A percentile compares a stretch with the other conserved stretches of the same genome.
These are phyloP conservation scores for Australoheros facetus DNA, from an alignment of 2,797 vertebrate species.

Conservation along the genomic window DNA sequence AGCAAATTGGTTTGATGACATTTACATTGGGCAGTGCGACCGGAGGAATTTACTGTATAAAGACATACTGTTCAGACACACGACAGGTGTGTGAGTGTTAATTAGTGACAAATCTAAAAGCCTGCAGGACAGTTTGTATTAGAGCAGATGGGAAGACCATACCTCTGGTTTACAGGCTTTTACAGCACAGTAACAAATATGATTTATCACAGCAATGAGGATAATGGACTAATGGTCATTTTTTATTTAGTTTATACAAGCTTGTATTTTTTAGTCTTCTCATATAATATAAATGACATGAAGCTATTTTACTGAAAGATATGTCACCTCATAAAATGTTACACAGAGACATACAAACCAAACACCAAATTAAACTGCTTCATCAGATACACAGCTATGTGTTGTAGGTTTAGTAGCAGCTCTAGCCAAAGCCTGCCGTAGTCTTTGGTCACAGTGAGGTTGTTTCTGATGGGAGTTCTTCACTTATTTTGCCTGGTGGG, in stretches of 20 bases:
- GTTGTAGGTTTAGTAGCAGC: background rate
- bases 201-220: conserved; percentile 25
- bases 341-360: background rate
- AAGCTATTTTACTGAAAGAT: conserved; percentile 3
- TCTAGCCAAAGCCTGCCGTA: background rate
- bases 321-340: conserved; percentile 2
- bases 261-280: background rate
- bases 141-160: conserved; percentile 24
- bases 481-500: background rate
- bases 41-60: background rate
- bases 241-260: conserved; percentile 33
- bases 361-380: background rate
- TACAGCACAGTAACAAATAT: background rate
- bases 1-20: conserved; percentile 54
- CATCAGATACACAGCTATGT: too few species aligned
- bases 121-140: conserved; percentile 13
- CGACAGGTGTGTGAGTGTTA: conserved; percentile 23
- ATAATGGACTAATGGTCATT: conserved; percentile 25
- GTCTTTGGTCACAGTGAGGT: background rate
- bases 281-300: background rate
- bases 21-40: conserved; percentile 41
- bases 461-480: background rate
- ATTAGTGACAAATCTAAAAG: conserved; percentile 27
- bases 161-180: conserved; percentile 21
- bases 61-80: background rate